Evolutionary conservation across 2,113 vertebrate species (phyloP).

Genomic region (Pica pica): DNA sequence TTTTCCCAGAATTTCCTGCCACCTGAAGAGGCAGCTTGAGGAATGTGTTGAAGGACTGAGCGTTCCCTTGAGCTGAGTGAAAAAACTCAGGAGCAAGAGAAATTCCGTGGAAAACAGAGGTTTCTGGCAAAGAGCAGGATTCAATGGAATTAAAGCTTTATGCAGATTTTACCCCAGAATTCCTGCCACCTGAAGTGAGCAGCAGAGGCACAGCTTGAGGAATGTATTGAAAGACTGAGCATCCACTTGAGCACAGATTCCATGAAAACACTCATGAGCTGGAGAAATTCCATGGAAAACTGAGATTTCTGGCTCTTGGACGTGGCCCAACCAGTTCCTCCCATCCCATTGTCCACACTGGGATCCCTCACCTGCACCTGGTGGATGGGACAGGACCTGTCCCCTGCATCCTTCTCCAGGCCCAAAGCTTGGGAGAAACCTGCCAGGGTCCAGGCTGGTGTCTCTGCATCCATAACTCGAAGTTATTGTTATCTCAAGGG

Average conservation of each 20-base stretch:
- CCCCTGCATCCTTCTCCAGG: neutral
- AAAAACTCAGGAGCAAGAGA: neutral
- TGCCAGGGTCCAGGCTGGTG: neutral
- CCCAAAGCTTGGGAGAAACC: neutral
- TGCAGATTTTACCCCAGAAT: neutral
- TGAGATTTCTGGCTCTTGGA: neutral
- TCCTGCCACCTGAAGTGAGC: neutral
- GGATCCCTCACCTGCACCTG: neutral
- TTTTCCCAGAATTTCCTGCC: neutral
- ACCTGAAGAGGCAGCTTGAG: neutral
- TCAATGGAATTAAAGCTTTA: neutral
- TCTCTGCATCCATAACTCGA: accelerated
- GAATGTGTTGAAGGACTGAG: neutral
- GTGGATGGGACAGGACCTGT: neutral
- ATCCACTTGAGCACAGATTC: accelerated
- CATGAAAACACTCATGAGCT: neutral
- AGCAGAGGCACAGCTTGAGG: neutral
- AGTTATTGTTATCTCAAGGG: neutral
- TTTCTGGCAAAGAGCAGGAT: neutral
- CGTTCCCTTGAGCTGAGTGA: accelerated
- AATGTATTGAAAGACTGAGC: neutral
- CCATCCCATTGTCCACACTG: neutral
- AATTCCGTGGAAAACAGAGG: neutral
- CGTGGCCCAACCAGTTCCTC: neutral
- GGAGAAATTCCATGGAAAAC: neutral